Conservation (phyloP, 37 sponge, comb jelly and placozoan genomes). For the Agelas oroides region DNA sequence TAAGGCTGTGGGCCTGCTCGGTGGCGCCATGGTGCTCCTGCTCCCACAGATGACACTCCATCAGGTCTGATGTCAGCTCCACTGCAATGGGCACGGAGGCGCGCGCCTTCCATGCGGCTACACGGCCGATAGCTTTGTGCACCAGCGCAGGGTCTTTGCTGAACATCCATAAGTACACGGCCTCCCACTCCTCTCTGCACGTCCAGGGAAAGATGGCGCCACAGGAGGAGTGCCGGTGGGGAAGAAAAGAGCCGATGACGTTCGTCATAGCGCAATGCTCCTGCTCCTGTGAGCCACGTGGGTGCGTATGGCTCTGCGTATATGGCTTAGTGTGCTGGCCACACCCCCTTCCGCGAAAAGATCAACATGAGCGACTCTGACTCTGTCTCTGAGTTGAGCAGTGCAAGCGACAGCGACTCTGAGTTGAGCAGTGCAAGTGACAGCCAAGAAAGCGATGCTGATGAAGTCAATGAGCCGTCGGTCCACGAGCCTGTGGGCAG, state of each 20-base stretch:
- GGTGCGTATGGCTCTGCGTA: too few species aligned
- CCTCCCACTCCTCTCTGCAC: constrained; percentile 27
- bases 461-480: too few species aligned
- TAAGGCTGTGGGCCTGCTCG: constrained; percentile 7
- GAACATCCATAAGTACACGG: constrained; percentile 47
- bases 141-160: neutral
- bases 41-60: constrained; percentile 15
- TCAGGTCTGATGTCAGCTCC: constrained; percentile 62
- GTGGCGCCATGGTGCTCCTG: neutral
- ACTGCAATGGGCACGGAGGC: constrained; percentile 38
- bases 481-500: neutral
- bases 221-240: neutral
- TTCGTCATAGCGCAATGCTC: too few species aligned
- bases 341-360: too few species aligned
- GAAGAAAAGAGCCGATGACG: neutral
- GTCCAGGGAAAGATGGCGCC: constrained; percentile 23
- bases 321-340: too few species aligned
- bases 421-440: too few species aligned
- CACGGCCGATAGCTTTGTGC: constrained; percentile 25
- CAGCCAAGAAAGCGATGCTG: too few species aligned
- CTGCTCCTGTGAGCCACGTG: too few species aligned
- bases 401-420: too few species aligned
- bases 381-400: too few species aligned
- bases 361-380: too few species aligned
- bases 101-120: constrained; percentile 65